Evolutionary conservation across 1,140 invertebrate genomes (phyloP), one percentile per base, ranked within the genome.

Genomic region (Ridgeia piscesae): DNA sequence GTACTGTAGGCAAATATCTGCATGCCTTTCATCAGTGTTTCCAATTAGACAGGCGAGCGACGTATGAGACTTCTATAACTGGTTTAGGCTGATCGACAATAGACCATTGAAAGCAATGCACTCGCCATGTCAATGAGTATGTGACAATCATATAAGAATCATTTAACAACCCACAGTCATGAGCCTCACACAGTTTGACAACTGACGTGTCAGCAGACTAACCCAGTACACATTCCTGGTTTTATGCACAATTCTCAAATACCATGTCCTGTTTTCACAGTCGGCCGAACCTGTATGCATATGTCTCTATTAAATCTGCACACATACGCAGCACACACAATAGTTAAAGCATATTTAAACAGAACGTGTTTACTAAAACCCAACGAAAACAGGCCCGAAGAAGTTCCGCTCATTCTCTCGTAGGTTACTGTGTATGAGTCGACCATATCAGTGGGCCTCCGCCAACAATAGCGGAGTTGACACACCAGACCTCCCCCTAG

Each of bases 331-430:
- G 48, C 21, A 11, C 21, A 11, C 48, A 50, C 48, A 77, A 77
- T 77, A 31, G 58, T 77, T 77, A 77, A 0, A 17, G 58, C 58
- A 77, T 21, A 77, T 77, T 77, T 77, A 77, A 77, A 31, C 27
- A 77, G 58, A 77, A 77, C 58, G 58, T 77, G 58, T 77, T 77
- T 77, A 77, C 58, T 77, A 77, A 77, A 77, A 77, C 58, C 42
- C 42, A 42, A 42, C 42, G 11, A 77, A 77, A 77, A 77, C 58
- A 77, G 14, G 58, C 17, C 58, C 58, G 27, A 77, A 31, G 27
- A 27, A 77, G 58, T 77, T 17, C 27, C 11, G 27, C 14, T 77
- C 58, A 14, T 77, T 77, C 58, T 77, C n/a, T n/a, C n/a, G n/a
- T 17, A 31, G 27, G 27, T 9, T 21, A 77, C 58, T 27, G 58